Evolutionary conservation across 2,888 invertebrate species (phyloP).

Genomic region (Tanypteryx hageni): DNA sequence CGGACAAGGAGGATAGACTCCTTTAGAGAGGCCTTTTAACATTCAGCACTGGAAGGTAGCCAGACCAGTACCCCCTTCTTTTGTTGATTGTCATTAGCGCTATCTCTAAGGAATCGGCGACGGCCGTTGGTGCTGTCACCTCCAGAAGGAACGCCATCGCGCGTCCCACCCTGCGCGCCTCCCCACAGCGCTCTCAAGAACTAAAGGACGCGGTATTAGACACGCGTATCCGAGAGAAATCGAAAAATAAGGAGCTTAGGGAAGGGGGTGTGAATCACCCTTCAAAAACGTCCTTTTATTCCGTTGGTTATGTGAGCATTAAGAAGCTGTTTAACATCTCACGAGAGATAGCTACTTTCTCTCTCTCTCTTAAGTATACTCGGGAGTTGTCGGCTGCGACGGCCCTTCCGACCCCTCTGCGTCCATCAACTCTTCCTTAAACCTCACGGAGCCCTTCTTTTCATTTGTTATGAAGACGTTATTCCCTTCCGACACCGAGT

Average conservation of each 20-base stretch:
- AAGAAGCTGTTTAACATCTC: background rate
- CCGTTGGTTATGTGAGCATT: background rate
- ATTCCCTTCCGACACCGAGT: background rate
- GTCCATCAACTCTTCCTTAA: background rate
- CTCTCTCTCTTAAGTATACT: background rate
- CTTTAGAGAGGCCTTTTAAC: background rate
- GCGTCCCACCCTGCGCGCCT: background rate
- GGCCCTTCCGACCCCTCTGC: background rate
- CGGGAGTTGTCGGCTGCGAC: background rate
- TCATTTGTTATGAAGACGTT: background rate
- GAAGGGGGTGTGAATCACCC: background rate
- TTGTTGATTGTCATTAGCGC: conserved; percentile 6
- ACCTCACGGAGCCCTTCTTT: background rate
- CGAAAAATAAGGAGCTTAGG: background rate
- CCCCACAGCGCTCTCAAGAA: background rate
- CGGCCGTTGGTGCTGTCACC: background rate
- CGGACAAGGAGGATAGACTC: background rate
- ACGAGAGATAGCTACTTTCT: background rate
- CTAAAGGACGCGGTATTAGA: background rate
- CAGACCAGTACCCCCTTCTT: background rate
- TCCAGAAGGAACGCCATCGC: background rate
- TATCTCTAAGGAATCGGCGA: conserved; percentile 20
- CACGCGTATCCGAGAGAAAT: background rate
- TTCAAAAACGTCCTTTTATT: background rate
- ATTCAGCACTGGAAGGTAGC: background rate